Evolutionary conservation across 2,113 vertebrate genomes (phyloP).

Genomic region (Pycnonotus jocosus): DNA sequence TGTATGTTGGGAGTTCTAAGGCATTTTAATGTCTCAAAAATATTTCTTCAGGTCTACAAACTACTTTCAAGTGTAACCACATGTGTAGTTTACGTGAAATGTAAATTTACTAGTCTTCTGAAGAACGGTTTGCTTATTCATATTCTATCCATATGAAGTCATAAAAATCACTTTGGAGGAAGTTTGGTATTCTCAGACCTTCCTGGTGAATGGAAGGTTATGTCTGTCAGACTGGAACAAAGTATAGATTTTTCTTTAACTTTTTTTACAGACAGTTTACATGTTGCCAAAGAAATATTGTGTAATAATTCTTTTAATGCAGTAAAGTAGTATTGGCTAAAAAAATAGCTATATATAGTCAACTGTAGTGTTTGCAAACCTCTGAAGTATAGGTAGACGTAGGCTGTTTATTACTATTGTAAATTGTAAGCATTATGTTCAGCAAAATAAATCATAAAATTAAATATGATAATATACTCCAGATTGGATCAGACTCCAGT

Average conservation of each 20-base stretch:
- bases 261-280: not conserved
- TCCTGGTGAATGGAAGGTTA: not conserved
- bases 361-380: not conserved
- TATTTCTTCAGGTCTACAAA: not conserved
- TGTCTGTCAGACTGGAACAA: not conserved
- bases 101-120: not conserved
- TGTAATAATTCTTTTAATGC: not conserved
- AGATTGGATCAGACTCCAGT: not conserved
- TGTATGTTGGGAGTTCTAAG: not conserved
- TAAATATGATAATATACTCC: not conserved
- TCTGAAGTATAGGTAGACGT: not conserved
- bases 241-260: not conserved
- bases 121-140: not conserved
- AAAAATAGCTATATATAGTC: not conserved
- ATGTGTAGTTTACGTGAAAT: not conserved
- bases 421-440: not conserved
- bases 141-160: not conserved
- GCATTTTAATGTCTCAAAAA: not conserved
- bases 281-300: not conserved
- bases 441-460: not conserved
- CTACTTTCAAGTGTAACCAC: not conserved
- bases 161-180: not conserved
- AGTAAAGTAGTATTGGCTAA: not conserved
- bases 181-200: not conserved
- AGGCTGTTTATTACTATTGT: not conserved